Evolutionary conservation across 2,888 invertebrate species (phyloP).

Genomic region (Caenorhabditis plicata): DNA sequence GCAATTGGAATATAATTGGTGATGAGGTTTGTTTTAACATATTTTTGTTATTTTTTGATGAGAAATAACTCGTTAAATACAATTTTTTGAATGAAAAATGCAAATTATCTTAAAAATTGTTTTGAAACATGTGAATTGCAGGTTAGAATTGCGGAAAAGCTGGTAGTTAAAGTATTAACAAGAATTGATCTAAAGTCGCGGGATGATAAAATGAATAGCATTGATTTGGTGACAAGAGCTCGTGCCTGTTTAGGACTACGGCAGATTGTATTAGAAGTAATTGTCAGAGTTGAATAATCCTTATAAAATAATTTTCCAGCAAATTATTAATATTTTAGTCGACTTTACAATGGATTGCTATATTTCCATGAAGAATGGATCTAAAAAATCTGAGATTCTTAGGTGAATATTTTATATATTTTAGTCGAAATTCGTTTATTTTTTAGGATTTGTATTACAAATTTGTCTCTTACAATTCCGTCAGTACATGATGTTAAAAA

Average conservation of each 20-base stretch:
- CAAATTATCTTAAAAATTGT: no score
- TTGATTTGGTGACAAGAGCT: neutral
- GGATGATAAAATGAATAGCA: constrained; percentile 4
- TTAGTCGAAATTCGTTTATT: no score
- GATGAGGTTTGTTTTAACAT: no score
- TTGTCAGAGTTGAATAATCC: neutral
- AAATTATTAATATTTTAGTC: constrained; percentile 8
- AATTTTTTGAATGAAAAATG: no score
- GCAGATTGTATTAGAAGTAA: constrained; percentile 6
- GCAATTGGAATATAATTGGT: no score
- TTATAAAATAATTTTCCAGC: constrained; percentile 2
- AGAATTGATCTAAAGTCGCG: constrained; percentile 2
- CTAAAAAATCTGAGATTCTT: constrained; percentile 9
- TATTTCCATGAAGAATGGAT: constrained; percentile 3
- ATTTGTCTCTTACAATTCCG: constrained; percentile 15
- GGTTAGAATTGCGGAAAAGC: neutral
- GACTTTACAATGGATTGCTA: constrained; percentile 7
- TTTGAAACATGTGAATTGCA: no score
- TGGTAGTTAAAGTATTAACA: neutral
- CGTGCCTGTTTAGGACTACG: constrained; percentile 14
- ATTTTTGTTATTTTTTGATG: no score
- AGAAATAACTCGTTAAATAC: no score
- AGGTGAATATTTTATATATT: no score
- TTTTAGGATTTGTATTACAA: constrained; percentile 23
- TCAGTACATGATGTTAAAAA: constrained; percentile 8